phyloP scores from a whole-genome alignment of 2,113 vertebrate genomes.

The Rutilus rutilus region DNA sequence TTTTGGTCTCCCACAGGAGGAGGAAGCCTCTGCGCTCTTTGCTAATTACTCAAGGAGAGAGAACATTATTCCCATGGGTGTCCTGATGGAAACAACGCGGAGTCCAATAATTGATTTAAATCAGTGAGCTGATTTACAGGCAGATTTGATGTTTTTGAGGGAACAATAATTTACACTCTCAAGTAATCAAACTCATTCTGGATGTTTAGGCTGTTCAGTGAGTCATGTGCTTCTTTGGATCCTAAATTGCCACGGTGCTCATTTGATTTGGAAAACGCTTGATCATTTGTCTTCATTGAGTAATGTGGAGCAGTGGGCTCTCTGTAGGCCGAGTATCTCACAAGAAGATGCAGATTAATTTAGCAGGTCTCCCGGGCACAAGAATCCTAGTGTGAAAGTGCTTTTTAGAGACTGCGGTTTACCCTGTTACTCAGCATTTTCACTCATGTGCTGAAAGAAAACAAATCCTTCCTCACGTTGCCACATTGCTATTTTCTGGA shows the following conservation, averaged over 20 bases:
- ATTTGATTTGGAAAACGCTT: not conserved
- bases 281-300: not conserved
- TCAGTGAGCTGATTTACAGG: not conserved
- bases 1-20: conserved; percentile 25
- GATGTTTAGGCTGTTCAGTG: not conserved
- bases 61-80: conserved; percentile 20
- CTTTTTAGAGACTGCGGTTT: conserved; percentile 40
- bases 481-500: conserved; percentile 14
- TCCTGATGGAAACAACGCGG: conserved; percentile 6
- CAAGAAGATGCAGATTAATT: conserved; percentile 47
- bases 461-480: not conserved
- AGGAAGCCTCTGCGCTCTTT: conserved; percentile 19
- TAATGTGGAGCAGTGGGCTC: conserved; percentile 17
- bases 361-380: conserved; percentile 30
- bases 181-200: not conserved
- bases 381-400: conserved; percentile 22
- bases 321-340: conserved; percentile 19
- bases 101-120: conserved; percentile 23
- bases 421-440: conserved; percentile 43
- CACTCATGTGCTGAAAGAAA: not conserved
- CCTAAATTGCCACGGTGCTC: conserved; percentile 13
- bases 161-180: not conserved
- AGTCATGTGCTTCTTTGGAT: conserved; percentile 23
- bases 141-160: not conserved
- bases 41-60: conserved; percentile 31